These are phyloP conservation scores for Pogonocichla stellata DNA, from an alignment of 2,113 vertebrate genomes.

Conservation along the genomic window DNA sequence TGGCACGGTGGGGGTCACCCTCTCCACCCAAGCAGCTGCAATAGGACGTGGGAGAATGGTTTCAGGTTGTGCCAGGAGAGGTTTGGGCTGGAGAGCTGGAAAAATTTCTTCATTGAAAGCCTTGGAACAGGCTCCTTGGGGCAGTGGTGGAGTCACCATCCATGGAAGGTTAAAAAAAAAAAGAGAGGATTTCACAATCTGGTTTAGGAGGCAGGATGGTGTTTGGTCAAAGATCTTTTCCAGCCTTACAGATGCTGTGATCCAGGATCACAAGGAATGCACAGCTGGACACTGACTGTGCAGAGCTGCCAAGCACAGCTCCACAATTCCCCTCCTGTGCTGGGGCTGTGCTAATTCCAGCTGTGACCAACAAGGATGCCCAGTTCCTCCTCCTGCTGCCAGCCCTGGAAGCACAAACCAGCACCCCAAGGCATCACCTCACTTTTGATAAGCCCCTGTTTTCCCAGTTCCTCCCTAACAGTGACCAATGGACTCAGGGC, in stretches of 20 bases:
- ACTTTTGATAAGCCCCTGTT: neutral
- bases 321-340: neutral
- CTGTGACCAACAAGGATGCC: rapidly evolving
- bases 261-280: neutral
- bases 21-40: neutral
- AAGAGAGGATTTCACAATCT: neutral
- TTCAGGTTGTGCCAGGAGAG: neutral
- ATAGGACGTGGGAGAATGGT: rapidly evolving
- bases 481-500: neutral
- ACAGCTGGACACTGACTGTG: rapidly evolving
- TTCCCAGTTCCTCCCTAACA: neutral
- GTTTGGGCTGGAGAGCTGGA: neutral
- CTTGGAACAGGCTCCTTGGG: neutral
- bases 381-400: neutral
- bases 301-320: neutral
- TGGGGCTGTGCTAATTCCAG: neutral
- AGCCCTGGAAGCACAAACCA: neutral
- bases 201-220: neutral
- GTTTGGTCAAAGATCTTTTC: neutral
- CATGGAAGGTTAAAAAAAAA: neutral
- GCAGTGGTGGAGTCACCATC: neutral
- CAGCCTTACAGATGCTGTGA: neutral
- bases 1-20: no score
- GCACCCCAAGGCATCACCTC: neutral
- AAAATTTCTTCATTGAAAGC: neutral